Evolutionary conservation across 2,888 invertebrate species (phyloP).

Genomic region (Ganaspis brasiliensis): DNA sequence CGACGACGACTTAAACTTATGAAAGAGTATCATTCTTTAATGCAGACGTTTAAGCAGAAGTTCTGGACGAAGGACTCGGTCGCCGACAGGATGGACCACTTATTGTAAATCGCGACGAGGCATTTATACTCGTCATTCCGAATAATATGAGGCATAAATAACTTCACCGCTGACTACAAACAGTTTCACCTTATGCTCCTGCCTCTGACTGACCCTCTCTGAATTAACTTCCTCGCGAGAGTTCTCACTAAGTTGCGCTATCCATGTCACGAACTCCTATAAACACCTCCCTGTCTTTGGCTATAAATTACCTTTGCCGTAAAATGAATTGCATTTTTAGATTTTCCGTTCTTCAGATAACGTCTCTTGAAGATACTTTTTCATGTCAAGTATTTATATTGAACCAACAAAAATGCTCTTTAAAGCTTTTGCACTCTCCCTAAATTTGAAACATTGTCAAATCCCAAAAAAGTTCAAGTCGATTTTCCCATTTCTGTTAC

Average conservation of each 20-base stretch:
- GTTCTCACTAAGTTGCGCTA: slow-evolving; percentile 54
- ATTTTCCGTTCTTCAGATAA: slow-evolving; percentile 9
- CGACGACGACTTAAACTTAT: slow-evolving; percentile 54
- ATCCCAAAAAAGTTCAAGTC: too few species aligned
- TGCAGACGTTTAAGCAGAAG: slow-evolving; percentile 55
- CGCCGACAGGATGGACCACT: slow-evolving; percentile 66
- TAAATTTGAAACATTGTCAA: too few species aligned
- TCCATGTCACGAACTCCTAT: slow-evolving; percentile 35
- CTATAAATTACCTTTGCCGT: slow-evolving; percentile 23
- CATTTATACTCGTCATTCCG: slow-evolving; percentile 78
- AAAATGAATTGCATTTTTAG: slow-evolving; percentile 31
- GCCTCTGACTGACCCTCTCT: slow-evolving; percentile 51
- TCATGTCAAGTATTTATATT: not conserved
- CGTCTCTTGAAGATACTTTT: not conserved
- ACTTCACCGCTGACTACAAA: slow-evolving; percentile 65
- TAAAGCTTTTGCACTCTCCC: too few species aligned
- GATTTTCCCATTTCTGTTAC: too few species aligned
- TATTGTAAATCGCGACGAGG: slow-evolving; percentile 73
- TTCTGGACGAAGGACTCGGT: slow-evolving; percentile 52
- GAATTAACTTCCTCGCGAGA: slow-evolving; percentile 59
- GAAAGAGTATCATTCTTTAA: slow-evolving; percentile 57
- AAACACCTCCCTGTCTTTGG: slow-evolving; percentile 36
- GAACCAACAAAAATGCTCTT: not conserved
- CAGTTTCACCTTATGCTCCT: slow-evolving; percentile 59
- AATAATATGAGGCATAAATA: slow-evolving; percentile 78